Base-by-base conservation (phyloP, 1,140 invertebrate species). In the Temnothorax nylanderi region DNA sequence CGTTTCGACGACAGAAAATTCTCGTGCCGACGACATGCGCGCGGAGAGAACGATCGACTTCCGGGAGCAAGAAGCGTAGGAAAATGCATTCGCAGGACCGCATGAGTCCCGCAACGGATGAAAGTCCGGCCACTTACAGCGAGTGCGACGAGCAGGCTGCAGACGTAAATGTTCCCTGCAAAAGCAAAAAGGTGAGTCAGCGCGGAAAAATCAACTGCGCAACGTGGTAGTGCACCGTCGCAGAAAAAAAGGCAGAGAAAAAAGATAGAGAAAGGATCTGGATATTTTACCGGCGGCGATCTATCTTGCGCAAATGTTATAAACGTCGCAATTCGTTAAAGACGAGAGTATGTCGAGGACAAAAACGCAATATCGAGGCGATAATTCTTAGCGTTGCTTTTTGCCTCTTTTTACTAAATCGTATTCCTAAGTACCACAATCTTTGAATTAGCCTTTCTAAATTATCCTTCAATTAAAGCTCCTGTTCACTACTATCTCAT, bases 41-140 rank as follows among this genome's bases (percentile, higher is more conserved):
- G 41, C n/a, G 78, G 72, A 81, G 67, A 74, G 32, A 86, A 89
- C 76, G 51, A 80, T 75, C 75, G 26, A 18, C 76, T 88, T 77
- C 58, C 87, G 74, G 75, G 21, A 65, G 47, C 18, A 26, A 49
- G 64, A 88, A 80, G 58, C 41, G 16, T 10, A 87, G 67, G 64
- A 88, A 89, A 62, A 74, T 65, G 76, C 56, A 47, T 58, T 16
- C 34, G 41, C 65, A 58, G 34, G 21, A 86, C 60, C 51, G 11
- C 56, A 21, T 16, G 34, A 26, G 37, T 62, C 56, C 32, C 34
- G 21, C 13, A 84, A 64, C 18, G 6, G 74, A 49, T 34, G 62
- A 77, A 72, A 77, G 58, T 60, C 32, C 44, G 11, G 21, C 58
- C 34, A 93, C 92, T 93, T 90, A 93, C 92, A 32, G 78, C 76